Percentiles rank a stretch among this genome's conserved stretches.
Conservation (phyloP, 2,797 vertebrate species). For the Eleutherodactylus coqui region DNA sequence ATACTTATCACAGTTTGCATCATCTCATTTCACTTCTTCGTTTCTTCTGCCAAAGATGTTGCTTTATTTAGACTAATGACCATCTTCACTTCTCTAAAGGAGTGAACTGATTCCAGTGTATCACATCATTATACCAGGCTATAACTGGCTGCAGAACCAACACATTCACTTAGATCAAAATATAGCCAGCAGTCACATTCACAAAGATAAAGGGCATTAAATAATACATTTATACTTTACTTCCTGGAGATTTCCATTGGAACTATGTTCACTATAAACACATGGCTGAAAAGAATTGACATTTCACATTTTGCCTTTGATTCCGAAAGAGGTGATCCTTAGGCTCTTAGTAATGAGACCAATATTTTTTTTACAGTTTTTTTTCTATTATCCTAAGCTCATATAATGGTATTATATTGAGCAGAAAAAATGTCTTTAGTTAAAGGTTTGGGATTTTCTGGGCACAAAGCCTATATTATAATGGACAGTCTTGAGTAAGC, state of each 20-base stretch:
- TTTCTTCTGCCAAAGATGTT: slow-evolving; percentile 62
- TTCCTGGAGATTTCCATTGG: slow-evolving; percentile 42
- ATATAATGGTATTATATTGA: slow-evolving; percentile 23
- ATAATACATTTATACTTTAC: slow-evolving; percentile 49
- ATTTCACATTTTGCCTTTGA: slow-evolving; percentile 19
- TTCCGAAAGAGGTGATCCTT: neutral
- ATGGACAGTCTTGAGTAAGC: neutral
- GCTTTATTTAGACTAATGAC: slow-evolving; percentile 64
- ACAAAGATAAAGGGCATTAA: slow-evolving; percentile 49
- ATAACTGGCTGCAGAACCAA: slow-evolving; percentile 52
- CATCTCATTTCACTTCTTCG: slow-evolving; percentile 63
- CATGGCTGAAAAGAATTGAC: slow-evolving; percentile 16
- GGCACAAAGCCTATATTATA: neutral
- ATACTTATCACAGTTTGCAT: slow-evolving; percentile 65
- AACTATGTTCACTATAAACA: slow-evolving; percentile 7
- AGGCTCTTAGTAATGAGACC: slow-evolving; percentile 1
- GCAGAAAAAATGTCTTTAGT: slow-evolving; percentile 25
- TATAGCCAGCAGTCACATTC: slow-evolving; percentile 56
- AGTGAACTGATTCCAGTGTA: slow-evolving; percentile 59
- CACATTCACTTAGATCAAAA: slow-evolving; percentile 54
- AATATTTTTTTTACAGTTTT: neutral
- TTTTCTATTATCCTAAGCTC: slow-evolving; percentile 5
- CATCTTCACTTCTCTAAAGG: slow-evolving; percentile 59
- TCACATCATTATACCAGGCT: slow-evolving; percentile 61
- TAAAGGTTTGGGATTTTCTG: slow-evolving; percentile 26